phyloP scores from a whole-genome alignment of 2,113 vertebrate genomes.

The Menidia beryllina region DNA sequence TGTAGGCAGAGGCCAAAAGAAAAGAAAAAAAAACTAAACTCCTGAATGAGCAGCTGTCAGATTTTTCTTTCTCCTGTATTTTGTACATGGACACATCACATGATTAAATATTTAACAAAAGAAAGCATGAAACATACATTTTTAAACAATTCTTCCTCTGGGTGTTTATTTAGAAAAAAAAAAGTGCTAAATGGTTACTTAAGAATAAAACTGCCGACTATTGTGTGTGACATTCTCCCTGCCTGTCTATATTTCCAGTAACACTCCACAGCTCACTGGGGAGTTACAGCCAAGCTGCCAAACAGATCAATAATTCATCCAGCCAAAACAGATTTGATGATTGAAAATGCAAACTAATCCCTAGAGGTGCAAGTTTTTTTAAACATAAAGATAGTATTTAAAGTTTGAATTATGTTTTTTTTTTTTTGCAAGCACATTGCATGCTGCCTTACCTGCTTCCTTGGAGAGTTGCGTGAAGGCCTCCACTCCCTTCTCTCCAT shows the following conservation, averaged over 20 bases:
- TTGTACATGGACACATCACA: constrained; percentile 25
- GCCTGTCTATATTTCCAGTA: constrained; percentile 57
- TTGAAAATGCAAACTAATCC: constrained; percentile 44
- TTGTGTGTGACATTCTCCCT: constrained; percentile 45
- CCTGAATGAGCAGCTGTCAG: constrained; percentile 28
- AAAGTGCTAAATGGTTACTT: constrained; percentile 1
- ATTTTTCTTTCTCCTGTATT: neutral
- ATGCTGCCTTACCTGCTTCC: constrained; percentile 89
- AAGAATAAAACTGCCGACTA: constrained; percentile 10
- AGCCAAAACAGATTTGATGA: constrained; percentile 47
- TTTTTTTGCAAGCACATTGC: neutral
- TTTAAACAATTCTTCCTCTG: constrained; percentile 14
- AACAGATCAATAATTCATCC: constrained; percentile 74
- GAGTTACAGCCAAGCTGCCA: constrained; percentile 52
- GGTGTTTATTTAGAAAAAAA: constrained; percentile 9
- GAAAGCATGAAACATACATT: constrained; percentile 7
- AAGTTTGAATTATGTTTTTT: neutral
- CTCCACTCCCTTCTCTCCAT: constrained; percentile 97
- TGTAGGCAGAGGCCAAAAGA: constrained; percentile 30
- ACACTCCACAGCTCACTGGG: constrained; percentile 47
- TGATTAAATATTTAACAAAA: too few relatives aligned
- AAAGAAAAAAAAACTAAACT: constrained; percentile 34
- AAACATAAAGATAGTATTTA: constrained; percentile 12
- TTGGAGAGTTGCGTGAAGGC: constrained; percentile 97
- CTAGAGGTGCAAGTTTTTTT: constrained; percentile 15